Percentiles rank a stretch among this genome's conserved stretches.
Evolutionary conservation across 1,140 invertebrate species (phyloP).

Genomic region (Diorhabda carinulata): DNA sequence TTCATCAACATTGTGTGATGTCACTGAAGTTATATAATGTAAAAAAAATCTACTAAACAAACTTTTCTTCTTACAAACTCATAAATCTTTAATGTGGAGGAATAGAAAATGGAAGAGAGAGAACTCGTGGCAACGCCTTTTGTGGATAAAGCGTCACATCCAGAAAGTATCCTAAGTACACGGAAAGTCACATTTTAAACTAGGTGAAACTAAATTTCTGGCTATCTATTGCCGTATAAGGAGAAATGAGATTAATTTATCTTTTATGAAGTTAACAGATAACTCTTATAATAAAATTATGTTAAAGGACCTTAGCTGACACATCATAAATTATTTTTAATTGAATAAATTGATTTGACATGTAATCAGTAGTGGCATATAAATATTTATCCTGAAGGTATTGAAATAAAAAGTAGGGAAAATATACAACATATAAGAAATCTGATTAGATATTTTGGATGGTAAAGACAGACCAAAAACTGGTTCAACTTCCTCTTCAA

Average conservation of each 20-base stretch:
- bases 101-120: not conserved
- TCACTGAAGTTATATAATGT: no score
- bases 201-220: slow-evolving; percentile 1
- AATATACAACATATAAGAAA: no score
- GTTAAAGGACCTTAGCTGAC: not conserved
- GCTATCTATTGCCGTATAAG: not conserved
- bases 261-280: no score
- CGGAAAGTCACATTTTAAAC: not conserved
- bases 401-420: no score
- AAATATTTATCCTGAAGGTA: no score
- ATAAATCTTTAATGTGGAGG: not conserved
- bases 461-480: no score
- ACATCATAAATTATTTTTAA: not conserved
- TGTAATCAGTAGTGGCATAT: no score
- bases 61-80: slow-evolving; percentile 1
- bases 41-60: not conserved
- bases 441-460: no score
- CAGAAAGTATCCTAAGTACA: not conserved
- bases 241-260: not conserved
- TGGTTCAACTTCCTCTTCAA: no score
- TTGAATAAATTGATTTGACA: no score
- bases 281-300: not conserved
- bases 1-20: no score
- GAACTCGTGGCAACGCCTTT: not conserved
- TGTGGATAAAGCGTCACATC: not conserved